Percentiles rank a stretch among this genome's conserved stretches.
These are phyloP conservation scores for Urosaurus nigricauda DNA, from an alignment of 2,797 vertebrate species.

Conservation along the genomic window DNA sequence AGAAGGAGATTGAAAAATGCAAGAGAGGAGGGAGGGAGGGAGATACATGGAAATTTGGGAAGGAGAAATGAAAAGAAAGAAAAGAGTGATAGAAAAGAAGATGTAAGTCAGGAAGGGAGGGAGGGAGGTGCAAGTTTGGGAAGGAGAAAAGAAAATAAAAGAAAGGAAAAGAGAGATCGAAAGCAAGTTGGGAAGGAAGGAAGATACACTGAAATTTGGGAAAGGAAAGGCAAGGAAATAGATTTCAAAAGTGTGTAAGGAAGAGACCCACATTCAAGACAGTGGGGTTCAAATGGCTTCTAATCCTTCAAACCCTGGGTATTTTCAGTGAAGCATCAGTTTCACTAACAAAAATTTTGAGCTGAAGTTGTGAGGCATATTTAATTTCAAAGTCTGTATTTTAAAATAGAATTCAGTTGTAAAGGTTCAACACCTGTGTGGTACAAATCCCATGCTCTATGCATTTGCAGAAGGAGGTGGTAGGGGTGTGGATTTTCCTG, in stretches of 20 bases:
- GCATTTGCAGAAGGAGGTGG: neutral
- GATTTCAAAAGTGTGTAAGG: neutral
- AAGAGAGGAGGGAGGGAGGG: no score
- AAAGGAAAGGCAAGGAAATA: neutral
- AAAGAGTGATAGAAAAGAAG: no score
- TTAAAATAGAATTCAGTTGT: neutral
- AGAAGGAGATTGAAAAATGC: no score
- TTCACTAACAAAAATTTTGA: neutral
- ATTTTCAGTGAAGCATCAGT: neutral
- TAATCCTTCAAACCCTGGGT: constrained; percentile 13
- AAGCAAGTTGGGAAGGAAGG: no score
- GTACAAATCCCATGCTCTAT: no score
- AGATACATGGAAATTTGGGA: no score
- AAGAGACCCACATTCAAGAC: neutral
- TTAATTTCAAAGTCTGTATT: neutral
- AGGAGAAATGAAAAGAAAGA: no score
- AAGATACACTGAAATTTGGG: neutral
- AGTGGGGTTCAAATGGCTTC: constrained; percentile 36
- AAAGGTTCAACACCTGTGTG: neutral
- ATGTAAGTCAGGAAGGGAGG: no score
- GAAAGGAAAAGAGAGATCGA: no score
- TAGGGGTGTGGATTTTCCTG: neutral
- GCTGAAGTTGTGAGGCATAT: neutral
- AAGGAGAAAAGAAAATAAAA: no score
- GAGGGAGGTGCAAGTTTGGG: no score